Evolutionary conservation across 2,797 vertebrate species (phyloP).

Genomic region (Pangasius djambal): DNA sequence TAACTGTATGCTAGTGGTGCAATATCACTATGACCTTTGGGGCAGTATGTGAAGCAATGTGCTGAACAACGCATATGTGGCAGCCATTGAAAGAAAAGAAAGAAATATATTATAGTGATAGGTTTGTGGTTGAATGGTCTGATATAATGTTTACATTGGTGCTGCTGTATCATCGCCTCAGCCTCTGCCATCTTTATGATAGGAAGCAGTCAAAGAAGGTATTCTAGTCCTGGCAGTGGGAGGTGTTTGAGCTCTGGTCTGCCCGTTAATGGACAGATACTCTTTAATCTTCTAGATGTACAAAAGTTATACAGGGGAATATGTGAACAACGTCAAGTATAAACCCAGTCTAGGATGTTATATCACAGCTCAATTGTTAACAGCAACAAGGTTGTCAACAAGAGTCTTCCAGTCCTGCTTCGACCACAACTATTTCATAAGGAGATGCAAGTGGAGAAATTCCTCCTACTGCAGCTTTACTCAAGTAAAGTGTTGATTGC

Average conservation of each 20-base stretch:
- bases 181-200: neutral
- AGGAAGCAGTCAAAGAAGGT: neutral
- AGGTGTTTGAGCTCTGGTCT: neutral
- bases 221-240: neutral
- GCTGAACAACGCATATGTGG: neutral
- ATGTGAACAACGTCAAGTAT: neutral
- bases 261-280: neutral
- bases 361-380: neutral
- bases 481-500: neutral
- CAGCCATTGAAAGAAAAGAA: neutral
- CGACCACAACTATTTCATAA: neutral
- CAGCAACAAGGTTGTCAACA: neutral
- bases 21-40: neutral
- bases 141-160: neutral
- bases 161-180: neutral
- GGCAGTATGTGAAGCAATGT: neutral
- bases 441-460: neutral
- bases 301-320: neutral
- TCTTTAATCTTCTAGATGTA: neutral
- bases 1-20: neutral
- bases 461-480: neutral
- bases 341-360: neutral
- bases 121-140: neutral
- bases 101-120: neutral
- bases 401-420: neutral